Evolutionary conservation across 2,888 invertebrate species (phyloP), one percentile per base, ranked within the genome.

Genomic region (Trichacis sp.): DNA sequence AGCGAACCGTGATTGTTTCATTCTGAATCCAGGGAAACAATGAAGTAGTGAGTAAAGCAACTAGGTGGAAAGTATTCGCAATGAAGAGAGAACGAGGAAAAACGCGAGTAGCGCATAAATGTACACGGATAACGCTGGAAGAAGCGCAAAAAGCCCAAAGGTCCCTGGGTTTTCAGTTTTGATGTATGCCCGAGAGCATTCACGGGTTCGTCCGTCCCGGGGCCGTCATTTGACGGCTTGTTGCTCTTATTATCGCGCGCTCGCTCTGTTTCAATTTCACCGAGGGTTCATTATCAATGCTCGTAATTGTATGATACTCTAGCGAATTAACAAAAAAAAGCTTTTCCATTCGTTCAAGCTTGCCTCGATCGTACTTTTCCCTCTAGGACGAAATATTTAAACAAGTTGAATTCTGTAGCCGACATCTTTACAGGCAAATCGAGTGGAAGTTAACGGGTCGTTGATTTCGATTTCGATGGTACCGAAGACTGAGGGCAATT

Each of bases 171-270:
- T 43, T 43, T 17, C 19, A 11, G 19, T 43, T 43, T 43, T 17
- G 14, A 14, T 19, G 19, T 12, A 43, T 19, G 18, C 17, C 42
- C 15, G 42, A 42, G 15, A 5, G 20, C 14, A 20, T 17, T 14
- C 17, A 24, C 40, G 20, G 47, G 40, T 24, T 8, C 8, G 4
- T 3, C 8, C 45, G 30, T 17, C 18, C 40, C 24, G 46, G 24
- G 30, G 20, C 33, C 47, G 40, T 40, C 52, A 58, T 52, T 52
- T 58, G 45, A 45, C 51, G 30, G 47, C 42, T 43, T 58, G 49
- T 49, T 49, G 52, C 47, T 45, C 52, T 46, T 47, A 58, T 58
- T 52, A 58, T 52, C 51, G 45, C 52, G 45, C 47, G 42, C 43
- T 17, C 19, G 14, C 43, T n/a, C n/a, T 43, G 19, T 43, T 43